Evolutionary conservation across 1,140 invertebrate species (phyloP), one percentile per base, ranked within the genome.

Genomic region (Meloidogyne hapla): DNA sequence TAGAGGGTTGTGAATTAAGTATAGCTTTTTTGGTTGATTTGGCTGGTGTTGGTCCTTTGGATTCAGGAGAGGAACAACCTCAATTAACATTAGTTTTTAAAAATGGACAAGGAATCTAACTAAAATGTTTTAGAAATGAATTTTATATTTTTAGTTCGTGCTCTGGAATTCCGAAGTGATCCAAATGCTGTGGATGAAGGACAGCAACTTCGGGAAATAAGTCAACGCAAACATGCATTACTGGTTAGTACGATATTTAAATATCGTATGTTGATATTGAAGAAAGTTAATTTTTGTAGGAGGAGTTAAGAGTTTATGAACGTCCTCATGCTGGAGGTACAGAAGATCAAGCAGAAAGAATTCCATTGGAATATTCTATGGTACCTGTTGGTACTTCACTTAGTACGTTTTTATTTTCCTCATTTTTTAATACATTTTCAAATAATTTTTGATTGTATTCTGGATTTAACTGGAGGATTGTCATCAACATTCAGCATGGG

Each of bases 241-340:
- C 40, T 82, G 69, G 80, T 77, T 25, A 67, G 69, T 72, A 66
- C n/a, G n/a, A n/a, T n/a, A 68, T 63, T 74, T 10, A 68, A 45
- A 75, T n/a, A n/a, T 75, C 42, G 69, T 23, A 2, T 38, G 40
- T 21, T 21, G 9, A 33, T 33, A 33, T 33, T 33, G 33, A 33
- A 12, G 4, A 74, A 42, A 10, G 4, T 73, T 33, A 38, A 1
- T 23, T 38, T 69, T 69, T 70, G 23, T 25, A 77, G 77, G 77
- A 78, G 33, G 77, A 78, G 42, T 38, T 79, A 28, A 79, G 84
- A 56, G 83, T 80, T 64, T 82, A 83, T 68, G 81, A 82, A 23
- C 38, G 70, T 15, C 48, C 26, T n/a, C 40, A 21, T 21, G 63
- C 33, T 5, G 23, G 3, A 10, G 56, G 15, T 12, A 33, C 40